Conservation (phyloP, 2,113 vertebrate genomes). For the Drymodes brunneopygia region DNA sequence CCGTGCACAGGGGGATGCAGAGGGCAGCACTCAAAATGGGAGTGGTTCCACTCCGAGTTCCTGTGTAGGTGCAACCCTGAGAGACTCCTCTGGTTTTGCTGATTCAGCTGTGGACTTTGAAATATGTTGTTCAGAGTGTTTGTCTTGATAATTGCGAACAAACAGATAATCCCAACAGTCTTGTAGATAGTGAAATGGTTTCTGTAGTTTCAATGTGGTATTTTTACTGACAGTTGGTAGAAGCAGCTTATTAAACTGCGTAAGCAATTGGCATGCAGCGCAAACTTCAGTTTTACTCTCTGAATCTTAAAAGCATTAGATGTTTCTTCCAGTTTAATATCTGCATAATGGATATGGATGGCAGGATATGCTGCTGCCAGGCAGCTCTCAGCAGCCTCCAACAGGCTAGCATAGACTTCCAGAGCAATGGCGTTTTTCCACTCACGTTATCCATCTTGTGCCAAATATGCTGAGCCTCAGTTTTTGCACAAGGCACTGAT, state of each 20-base stretch:
- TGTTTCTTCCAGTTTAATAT: conserved; percentile 40
- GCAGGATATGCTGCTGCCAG: neutral
- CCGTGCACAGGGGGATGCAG: accelerated
- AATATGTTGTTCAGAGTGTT: neutral
- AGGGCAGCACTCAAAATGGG: neutral
- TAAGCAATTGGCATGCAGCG: conserved; percentile 1
- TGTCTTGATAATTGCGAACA: neutral
- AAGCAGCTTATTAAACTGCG: neutral
- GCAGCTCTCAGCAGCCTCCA: neutral
- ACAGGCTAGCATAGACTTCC: neutral
- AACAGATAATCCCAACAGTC: neutral
- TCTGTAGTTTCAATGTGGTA: neutral
- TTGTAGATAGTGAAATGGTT: neutral
- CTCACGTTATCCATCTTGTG: neutral
- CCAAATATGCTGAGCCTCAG: neutral
- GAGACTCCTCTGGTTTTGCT: neutral
- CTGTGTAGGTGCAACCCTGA: neutral
- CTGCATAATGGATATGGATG: conserved; percentile 4
- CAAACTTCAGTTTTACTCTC: conserved; percentile 20
- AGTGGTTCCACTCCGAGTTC: neutral
- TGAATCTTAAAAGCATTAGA: conserved; percentile 50
- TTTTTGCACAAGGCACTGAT: neutral
- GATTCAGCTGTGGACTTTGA: neutral
- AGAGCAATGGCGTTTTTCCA: neutral
- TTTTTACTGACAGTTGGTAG: conserved; percentile 1